A percentile compares a stretch with the other conserved stretches of the same genome.
These are phyloP conservation scores for Sebastiscus tertius DNA, from an alignment of 2,797 vertebrate genomes.

Conservation along the genomic window DNA sequence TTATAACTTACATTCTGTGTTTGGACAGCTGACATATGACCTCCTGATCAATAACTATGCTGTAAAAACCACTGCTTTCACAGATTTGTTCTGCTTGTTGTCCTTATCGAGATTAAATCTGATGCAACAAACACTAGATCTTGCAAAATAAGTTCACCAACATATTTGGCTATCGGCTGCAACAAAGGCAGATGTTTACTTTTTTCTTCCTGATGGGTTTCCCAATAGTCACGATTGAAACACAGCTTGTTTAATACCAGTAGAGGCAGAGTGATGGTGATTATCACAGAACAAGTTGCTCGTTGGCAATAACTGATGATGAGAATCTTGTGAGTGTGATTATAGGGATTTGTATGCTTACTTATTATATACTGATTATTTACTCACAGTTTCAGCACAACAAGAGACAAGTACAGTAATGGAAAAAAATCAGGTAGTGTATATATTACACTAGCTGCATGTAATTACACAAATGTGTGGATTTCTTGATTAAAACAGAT, in stretches of 20 bases:
- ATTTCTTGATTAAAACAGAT: neutral
- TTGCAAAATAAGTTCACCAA: neutral
- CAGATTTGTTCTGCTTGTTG: neutral
- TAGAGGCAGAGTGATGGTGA: neutral
- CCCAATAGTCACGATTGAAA: too few species aligned
- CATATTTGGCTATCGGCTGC: neutral
- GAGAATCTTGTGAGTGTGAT: neutral
- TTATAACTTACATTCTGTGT: neutral
- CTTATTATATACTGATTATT: neutral
- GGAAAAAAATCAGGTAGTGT: neutral
- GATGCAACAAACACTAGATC: neutral
- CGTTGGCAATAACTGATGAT: neutral
- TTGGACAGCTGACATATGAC: neutral
- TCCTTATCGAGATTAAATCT: neutral
- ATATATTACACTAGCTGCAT: neutral
- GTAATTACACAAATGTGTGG: neutral
- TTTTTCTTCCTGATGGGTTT: neutral
- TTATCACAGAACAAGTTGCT: neutral
- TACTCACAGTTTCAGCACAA: neutral
- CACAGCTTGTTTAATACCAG: neutral
- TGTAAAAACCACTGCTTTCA: neutral
- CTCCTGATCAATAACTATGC: neutral
- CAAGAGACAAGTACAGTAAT: neutral
- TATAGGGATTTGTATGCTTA: neutral
- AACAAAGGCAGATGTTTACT: neutral